Conservation (phyloP, 23 tunicate species). For the Halocynthia roretzi region DNA sequence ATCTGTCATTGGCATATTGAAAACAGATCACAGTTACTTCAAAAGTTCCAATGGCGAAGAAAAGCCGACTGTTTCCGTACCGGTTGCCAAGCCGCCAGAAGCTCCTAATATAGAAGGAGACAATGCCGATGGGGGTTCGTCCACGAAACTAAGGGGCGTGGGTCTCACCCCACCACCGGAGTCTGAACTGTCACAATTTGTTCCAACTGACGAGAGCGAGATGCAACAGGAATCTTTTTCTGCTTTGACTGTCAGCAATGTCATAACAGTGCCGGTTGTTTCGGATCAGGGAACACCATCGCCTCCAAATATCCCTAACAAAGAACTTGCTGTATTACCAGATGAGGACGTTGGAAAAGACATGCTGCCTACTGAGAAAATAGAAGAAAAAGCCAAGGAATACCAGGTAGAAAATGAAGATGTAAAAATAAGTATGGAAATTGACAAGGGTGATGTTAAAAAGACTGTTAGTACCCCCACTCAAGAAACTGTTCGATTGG, state of each 20-base stretch:
- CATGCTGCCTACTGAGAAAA: too few species aligned
- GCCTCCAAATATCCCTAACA: too few species aligned
- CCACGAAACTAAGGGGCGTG: constrained; percentile 32
- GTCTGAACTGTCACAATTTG: constrained; percentile 10
- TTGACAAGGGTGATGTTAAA: too few species aligned
- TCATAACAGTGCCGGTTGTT: neutral
- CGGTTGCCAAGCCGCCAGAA: neutral
- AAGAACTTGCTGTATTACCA: too few species aligned
- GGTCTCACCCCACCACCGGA: constrained; percentile 61
- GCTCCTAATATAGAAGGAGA: neutral
- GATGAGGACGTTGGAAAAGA: too few species aligned
- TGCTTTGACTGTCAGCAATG: constrained; percentile 16
- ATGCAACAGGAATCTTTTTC: neutral
- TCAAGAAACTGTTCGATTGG: too few species aligned
- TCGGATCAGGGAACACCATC: neutral
- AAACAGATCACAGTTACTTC: constrained; percentile 5
- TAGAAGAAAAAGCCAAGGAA: too few species aligned
- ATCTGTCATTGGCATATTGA: neutral
- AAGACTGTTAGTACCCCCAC: too few species aligned
- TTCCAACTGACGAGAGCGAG: constrained; percentile 26
- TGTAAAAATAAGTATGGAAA: too few species aligned
- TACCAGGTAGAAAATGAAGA: too few species aligned
- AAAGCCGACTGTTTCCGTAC: neutral
- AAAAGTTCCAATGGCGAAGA: neutral
- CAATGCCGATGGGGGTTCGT: constrained; percentile 8